These are phyloP conservation scores for Dromiciops gliroides DNA, from an alignment of 2,113 vertebrate species.

Conservation along the genomic window DNA sequence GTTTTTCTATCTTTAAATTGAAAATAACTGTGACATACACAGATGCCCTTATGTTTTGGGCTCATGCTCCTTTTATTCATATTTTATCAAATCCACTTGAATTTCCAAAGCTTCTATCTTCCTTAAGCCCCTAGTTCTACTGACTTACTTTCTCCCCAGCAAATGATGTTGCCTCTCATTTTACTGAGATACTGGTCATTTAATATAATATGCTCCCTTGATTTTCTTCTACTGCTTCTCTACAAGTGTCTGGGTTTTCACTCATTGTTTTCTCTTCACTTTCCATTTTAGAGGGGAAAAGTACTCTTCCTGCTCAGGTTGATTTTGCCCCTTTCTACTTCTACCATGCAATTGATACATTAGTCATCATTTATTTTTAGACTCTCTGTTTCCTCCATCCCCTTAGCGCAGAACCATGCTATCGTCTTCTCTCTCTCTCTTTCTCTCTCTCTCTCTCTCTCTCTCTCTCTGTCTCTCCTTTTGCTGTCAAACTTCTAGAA, in stretches of 20 bases:
- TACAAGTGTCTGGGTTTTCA: not conserved
- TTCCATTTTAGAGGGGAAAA: not conserved
- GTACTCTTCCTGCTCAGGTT: not conserved
- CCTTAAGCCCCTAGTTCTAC: not conserved
- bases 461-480: not conserved
- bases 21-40: not conserved
- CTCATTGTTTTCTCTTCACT: not conserved
- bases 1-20: not conserved
- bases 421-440: not conserved
- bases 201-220: not conserved
- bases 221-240: not conserved
- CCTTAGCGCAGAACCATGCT: not conserved
- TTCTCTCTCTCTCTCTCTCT: not conserved
- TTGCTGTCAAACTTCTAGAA: not conserved
- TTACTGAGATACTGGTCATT: not conserved
- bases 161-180: not conserved
- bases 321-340: not conserved
- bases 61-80: not conserved
- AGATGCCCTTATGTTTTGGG: not conserved
- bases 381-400: not conserved
- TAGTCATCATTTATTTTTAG: not conserved
- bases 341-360: not conserved
- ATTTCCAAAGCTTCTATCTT: not conserved
- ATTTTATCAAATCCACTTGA: not conserved
- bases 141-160: not conserved